Evolutionary conservation across 2,888 invertebrate genomes (phyloP), one percentile per base, ranked within the genome.

Genomic region (Epinotia bilunana): DNA sequence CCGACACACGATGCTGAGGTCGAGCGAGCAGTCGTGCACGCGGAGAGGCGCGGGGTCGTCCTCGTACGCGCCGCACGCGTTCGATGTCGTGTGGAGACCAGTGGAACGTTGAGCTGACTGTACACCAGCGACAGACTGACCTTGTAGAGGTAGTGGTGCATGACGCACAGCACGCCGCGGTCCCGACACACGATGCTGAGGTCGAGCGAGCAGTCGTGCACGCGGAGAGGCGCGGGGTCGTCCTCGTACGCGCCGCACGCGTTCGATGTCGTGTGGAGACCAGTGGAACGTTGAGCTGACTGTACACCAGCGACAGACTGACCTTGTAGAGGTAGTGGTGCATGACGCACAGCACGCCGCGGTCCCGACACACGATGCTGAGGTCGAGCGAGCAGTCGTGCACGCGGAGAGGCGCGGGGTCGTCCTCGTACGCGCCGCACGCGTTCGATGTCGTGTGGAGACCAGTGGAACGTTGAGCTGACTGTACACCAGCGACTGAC

Each of bases 241-340:
- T 98, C 97, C 85, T 97, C 97, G 84, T 97, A 98, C 33, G 95
- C 95, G 72, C 96, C 96, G 84, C 95, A 96, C 46, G 95, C 94
- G 55, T 93, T 90, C 12, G 91, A 92, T 53, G 81, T 86, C 12
- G 89, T 85, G 6, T 88, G 90, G 96, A 1, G 97, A 97, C 74
- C 75, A 98, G 89, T 0, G 98, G 98, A 81, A 98, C 97, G 90
- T 98, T 98, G 12, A 98, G 88, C 98, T 98, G 86, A n/a, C n/a
- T n/a, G n/a, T n/a, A n/a, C n/a, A n/a, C 39, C 39, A 39, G 61
- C 61, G 33, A 33, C 61, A 9, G 23, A 72, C 75, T 88, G 63
- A 96, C 96, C 89, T 97, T 97, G 85, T 97, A 98, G 3, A 98
- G 91, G 83, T 98, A 98, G 87, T 98, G 97, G 88, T 98, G 97